These are phyloP conservation scores for Medauroidea extradentata DNA, from an alignment of 1,140 invertebrate genomes.

Conservation along the genomic window DNA sequence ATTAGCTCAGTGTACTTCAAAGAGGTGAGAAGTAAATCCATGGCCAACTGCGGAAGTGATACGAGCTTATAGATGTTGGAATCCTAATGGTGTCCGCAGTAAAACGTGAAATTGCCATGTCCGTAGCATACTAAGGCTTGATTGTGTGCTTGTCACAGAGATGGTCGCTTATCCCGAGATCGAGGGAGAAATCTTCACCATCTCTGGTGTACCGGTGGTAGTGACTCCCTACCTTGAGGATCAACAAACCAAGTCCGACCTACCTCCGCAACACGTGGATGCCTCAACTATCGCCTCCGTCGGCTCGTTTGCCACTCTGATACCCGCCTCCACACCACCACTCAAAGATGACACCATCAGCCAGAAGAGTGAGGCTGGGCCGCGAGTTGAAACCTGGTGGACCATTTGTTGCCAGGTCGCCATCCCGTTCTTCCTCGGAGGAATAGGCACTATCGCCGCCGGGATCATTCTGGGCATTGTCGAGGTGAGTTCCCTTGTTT, in stretches of 20 bases:
- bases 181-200: neutral
- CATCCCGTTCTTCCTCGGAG: constrained; percentile 92
- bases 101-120: too few species aligned
- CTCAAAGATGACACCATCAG: neutral
- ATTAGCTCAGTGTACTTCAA: too few species aligned
- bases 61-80: too few species aligned
- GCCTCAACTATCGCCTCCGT: neutral
- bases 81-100: too few species aligned
- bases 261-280: neutral
- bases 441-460: constrained; percentile 89
- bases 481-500: constrained; percentile 54
- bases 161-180: constrained; percentile 1
- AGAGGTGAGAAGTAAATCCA: too few species aligned
- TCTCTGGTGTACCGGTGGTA: neutral
- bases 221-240: neutral
- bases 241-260: neutral
- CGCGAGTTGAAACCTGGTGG: constrained; percentile 62
- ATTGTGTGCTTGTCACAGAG: neutral
- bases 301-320: neutral
- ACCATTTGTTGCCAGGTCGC: constrained; percentile 77
- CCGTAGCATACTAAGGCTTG: too few species aligned
- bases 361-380: neutral
- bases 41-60: too few species aligned
- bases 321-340: too few species aligned
- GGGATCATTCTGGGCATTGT: constrained; percentile 80